Base-by-base conservation (phyloP, 2,113 vertebrate species). In the Picathartes gymnocephalus region DNA sequence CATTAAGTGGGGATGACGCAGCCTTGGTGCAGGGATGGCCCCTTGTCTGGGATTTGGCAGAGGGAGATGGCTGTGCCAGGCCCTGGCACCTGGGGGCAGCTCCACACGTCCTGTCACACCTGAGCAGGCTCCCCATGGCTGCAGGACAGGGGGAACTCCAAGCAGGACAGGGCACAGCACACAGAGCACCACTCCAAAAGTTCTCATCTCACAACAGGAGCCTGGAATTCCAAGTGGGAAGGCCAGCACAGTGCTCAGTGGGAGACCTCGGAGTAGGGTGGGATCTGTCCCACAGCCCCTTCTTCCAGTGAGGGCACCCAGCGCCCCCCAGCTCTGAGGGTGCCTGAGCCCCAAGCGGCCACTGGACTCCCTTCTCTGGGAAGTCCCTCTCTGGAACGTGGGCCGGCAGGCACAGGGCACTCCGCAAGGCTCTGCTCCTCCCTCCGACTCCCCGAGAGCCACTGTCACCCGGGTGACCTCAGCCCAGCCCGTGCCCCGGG, bases 1-100 rank as follows among this genome's bases (percentile, higher is more conserved):
- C 71, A 80, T 96, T 94, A 90, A 68, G 64, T 44, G n/a, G 35
- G 66, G 77, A 80, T 74, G 91, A 95, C 65, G 57, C 74, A 82
- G 47, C 24, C 53, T 64, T 40, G 62, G 71, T 47, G 82, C 54
- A 78, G 56, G 73, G 54, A 60, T 27, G 40, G 61, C 56, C 66
- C 7, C n/a, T 8, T 8, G 42, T 6, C 62, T 69, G 82, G 50
- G 58, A 40, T 39, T 45, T 35, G 48, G 87, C 53, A 45, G 9
- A 24, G 45, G n/a, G 53, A 60, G 39, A 7, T 2, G n/a, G 40
- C 65, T 53, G 62, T 21, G 60, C 20, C 5, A 1, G 15, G 66
- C 22, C n/a, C 54, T 20, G 71, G 71, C 61, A 64, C 44, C 61
- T 8, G 45, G 25, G 28, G 56, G 23, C 33, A 83, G 28, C 56